Evolutionary conservation across 2,113 vertebrate species (phyloP), one percentile per base, ranked within the genome.

Genomic region (Lamprologus lemairii): DNA sequence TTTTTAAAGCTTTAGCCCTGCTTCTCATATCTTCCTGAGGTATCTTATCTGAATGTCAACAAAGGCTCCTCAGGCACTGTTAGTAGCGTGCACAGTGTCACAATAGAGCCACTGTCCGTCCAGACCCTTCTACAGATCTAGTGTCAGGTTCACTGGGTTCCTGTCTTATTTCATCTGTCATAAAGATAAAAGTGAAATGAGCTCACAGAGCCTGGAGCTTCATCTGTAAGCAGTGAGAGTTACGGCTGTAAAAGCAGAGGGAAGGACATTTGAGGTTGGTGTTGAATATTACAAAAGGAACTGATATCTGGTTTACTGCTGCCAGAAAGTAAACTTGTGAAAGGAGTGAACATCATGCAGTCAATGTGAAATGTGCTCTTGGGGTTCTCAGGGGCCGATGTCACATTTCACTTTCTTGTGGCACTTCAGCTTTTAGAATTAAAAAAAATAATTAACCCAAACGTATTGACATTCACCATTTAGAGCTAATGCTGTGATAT

Each of bases 61-160:
- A 19, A 78, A 33, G 80, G 42, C 60, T 84, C 8, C 33, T 71
- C 42, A 3, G 81, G 82, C 63, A 73, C 82, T 7, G 7, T 84
- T 53, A 33, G 3, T 11, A 33, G 51, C 49, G n/a, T 58, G 33
- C 68, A 21, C 31, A 37, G 40, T 54, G 17, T 16, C 68, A 87
- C 78, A 90, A 58, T 84, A 86, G 63, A 51, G 21, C 63, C 84
- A 21, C 17, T 16, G 75, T 87, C 37, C 17, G 40, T 47, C 21
- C 49, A 68, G 53, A 84, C 75, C 65, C 28, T 88, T 93, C 86
- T 87, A 35, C 40, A 19, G 63, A 87, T 86, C 85, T 57, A 8
- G 75, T 86, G 87, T 92, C 89, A 57, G 26, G 65, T 90, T 90
- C 51, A 26, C 19, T n/a, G 40, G 42, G 80, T 88, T 55, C 26